Conservation (phyloP, 2,888 invertebrate species). For the Drosophila meridionalis region DNA sequence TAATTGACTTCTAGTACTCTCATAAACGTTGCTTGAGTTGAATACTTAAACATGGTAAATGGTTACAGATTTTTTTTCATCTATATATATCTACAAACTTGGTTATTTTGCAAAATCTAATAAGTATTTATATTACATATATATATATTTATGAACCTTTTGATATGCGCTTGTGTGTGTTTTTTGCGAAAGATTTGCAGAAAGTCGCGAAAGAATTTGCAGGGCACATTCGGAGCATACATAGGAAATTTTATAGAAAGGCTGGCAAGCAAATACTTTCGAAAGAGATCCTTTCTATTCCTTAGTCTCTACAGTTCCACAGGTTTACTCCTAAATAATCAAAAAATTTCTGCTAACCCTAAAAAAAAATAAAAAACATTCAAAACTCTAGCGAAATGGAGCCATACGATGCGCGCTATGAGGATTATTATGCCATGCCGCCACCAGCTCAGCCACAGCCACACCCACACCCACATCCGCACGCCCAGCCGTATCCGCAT, state of each 20-base stretch:
- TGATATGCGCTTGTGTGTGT: conserved; percentile 72
- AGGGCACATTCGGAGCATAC: neutral
- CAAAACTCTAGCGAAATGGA: conserved; percentile 84
- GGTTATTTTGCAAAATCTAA: conserved; percentile 75
- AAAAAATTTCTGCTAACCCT: conserved; percentile 47
- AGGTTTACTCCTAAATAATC: neutral
- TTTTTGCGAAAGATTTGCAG: conserved; percentile 68
- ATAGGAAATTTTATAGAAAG: neutral
- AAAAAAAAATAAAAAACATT: conserved; percentile 27
- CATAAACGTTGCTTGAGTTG: conserved; percentile 50
- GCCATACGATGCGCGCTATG: conserved; percentile 83
- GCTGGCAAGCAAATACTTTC: neutral
- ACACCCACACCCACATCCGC: conserved; percentile 11
- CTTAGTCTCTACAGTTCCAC: no score
- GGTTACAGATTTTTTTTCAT: conserved; percentile 52
- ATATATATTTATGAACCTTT: conserved; percentile 11
- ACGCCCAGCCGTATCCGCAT: conserved; percentile 53
- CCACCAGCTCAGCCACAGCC: conserved; percentile 53
- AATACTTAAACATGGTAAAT: conserved; percentile 55
- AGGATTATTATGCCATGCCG: conserved; percentile 82
- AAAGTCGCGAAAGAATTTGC: conserved; percentile 30
- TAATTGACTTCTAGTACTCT: conserved; percentile 49
- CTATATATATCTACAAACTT: conserved; percentile 45
- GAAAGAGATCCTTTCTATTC: neutral
- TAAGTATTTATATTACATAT: conserved; percentile 42